Conservation (phyloP, 2,113 vertebrate genomes). For the Dipodomys ordii region DNA sequence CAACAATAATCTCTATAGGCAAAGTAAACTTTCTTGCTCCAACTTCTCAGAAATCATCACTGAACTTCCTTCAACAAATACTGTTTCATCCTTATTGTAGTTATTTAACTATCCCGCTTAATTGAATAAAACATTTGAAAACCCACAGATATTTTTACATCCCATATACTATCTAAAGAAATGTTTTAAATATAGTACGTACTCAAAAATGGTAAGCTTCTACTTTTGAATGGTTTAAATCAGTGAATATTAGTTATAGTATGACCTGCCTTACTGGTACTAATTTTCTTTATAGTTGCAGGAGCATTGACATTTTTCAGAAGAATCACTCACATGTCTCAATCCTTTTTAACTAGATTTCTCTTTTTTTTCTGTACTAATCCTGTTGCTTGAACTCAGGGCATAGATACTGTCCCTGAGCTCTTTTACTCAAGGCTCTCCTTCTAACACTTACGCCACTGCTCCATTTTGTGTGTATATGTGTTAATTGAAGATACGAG, state of each 20-base stretch:
- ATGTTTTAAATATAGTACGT: background rate
- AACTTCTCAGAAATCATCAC: background rate
- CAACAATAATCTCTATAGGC: background rate
- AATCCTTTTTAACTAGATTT: background rate
- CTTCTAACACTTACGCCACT: too few relatives aligned
- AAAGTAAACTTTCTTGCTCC: background rate
- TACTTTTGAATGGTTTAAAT: background rate
- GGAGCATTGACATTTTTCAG: background rate
- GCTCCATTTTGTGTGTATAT: too few relatives aligned
- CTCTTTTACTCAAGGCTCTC: too few relatives aligned
- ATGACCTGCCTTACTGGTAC: background rate
- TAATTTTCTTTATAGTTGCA: background rate
- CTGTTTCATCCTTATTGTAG: background rate
- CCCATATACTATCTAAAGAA: background rate
- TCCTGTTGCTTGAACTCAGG: too few relatives aligned
- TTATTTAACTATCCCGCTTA: background rate
- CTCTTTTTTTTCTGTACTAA: background rate
- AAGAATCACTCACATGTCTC: background rate
- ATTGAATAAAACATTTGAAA: background rate
- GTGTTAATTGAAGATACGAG: too few relatives aligned
- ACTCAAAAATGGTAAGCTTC: background rate
- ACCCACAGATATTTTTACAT: background rate
- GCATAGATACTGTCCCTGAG: too few relatives aligned
- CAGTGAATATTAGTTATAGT: background rate
- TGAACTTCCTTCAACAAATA: slow-evolving; percentile 15